phyloP scores from a whole-genome alignment of 1,140 invertebrate species.

The Belonocnema kinseyi region DNA sequence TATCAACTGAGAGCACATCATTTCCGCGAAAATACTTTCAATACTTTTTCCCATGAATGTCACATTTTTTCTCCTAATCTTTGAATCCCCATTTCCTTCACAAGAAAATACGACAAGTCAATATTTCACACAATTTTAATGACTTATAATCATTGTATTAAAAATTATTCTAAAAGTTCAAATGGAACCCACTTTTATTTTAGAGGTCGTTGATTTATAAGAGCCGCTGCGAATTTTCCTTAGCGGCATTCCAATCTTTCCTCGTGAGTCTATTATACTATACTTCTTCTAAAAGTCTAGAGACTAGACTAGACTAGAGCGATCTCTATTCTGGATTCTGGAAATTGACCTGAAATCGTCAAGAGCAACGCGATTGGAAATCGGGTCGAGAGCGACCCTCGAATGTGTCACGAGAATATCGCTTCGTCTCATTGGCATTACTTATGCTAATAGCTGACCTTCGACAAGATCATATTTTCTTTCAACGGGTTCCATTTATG shows the following conservation, averaged over 20 bases:
- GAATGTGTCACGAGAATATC: neutral
- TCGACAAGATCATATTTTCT: conserved; percentile 41
- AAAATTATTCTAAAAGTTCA: too few species aligned
- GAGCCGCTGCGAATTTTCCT: too few species aligned
- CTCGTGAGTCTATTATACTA: too few species aligned
- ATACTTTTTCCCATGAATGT: neutral
- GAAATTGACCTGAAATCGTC: too few species aligned
- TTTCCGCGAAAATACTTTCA: conserved; percentile 13
- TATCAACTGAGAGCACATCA: neutral
- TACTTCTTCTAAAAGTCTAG: too few species aligned
- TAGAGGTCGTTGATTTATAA: too few species aligned
- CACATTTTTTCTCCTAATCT: neutral
- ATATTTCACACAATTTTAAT: too few species aligned
- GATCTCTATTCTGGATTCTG: neutral
- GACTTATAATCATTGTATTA: too few species aligned
- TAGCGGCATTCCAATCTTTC: too few species aligned
- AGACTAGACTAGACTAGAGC: neutral
- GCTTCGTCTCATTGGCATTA: conserved; percentile 5
- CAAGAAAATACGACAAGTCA: too few species aligned
- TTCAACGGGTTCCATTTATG: conserved; percentile 48
- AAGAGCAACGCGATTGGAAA: neutral
- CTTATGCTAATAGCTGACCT: conserved; percentile 36
- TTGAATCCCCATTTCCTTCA: neutral
- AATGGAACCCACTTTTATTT: too few species aligned
- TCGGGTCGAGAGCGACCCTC: neutral